phyloP scores from a whole-genome alignment of 2,797 vertebrate genomes.

The Argyrosomus regius region DNA sequence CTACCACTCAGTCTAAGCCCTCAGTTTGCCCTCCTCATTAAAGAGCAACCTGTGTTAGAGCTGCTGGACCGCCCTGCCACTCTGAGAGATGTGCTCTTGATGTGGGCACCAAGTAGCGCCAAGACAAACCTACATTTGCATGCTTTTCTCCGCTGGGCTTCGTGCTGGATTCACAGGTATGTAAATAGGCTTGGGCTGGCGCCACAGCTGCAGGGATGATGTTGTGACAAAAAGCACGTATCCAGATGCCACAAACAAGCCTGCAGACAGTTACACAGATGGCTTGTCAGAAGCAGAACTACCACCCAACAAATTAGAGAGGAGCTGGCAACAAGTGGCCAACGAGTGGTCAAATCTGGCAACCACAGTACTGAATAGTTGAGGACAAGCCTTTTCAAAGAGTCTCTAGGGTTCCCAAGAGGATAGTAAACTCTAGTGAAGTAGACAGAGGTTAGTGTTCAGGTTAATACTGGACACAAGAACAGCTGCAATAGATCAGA shows the following conservation, averaged over 20 bases:
- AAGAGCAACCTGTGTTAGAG: constrained; percentile 58
- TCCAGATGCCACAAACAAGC: constrained; percentile 4
- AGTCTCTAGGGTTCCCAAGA: constrained; percentile 3
- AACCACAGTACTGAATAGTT: constrained; percentile 32
- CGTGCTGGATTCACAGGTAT: constrained; percentile 56
- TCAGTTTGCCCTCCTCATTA: constrained; percentile 48
- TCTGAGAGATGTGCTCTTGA: constrained; percentile 67
- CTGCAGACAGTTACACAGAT: constrained; percentile 33
- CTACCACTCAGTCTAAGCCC: constrained; percentile 63
- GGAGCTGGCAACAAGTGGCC: constrained; percentile 16
- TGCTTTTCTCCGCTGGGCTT: constrained; percentile 58
- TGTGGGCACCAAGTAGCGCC: constrained; percentile 69
- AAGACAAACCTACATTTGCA: constrained; percentile 72
- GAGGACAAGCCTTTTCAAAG: constrained; percentile 23
- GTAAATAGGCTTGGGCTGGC: constrained; percentile 55
- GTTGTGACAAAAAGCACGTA: constrained; percentile 52
- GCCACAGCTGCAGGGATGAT: constrained; percentile 43
- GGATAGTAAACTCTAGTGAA: constrained; percentile 7
- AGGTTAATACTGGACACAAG: constrained; percentile 19
- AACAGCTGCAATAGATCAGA: constrained; percentile 27
- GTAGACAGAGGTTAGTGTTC: constrained; percentile 37
- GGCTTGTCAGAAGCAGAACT: constrained; percentile 19
- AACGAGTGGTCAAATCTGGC: constrained; percentile 34
- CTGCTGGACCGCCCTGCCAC: constrained; percentile 60
- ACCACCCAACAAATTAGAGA: constrained; percentile 18